Base-by-base conservation (phyloP, 2,797 vertebrate species). In the Thalassophryne amazonica region DNA sequence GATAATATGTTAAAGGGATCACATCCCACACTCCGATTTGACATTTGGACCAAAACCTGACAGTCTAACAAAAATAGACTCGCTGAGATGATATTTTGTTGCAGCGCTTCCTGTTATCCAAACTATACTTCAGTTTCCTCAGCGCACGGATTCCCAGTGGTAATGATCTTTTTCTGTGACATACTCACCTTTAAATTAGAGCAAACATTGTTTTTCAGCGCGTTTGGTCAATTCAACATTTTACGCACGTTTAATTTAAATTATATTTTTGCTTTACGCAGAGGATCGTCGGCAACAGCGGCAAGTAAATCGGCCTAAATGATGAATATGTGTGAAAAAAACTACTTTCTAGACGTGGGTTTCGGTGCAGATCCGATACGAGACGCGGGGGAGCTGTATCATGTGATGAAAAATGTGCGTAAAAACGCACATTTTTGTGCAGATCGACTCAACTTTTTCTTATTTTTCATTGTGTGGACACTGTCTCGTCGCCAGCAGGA, bases 101-200 rank as follows among this genome's bases (percentile, higher is more conserved):
- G 31, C 46, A 3, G 39, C 43, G 57, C 78, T 88, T 89, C 84
- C 85, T 86, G 85, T 83, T 84, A 68, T 77, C 75, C 78, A 70
- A 42, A 57, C 45, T 27, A 19, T 49, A 63, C 37, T 32, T 10
- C 46, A 57, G 41, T 34, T 53, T 38, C 61, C 38, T 33, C 34
- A 17, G 12, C 18, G 41, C 46, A 31, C 37, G 1, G 38, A 53
- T 49, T 68, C 56, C 60, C 65, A 15, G 31, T 15, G 22, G 28
- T 28, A 42, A 29, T 27, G 33, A 46, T 52, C 51, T 39, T 64
- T 36, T 50, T 72, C 8, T 60, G 41, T 20, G 37, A 20, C 39
- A 31, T 58, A 41, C 30, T 38, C 5, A 17, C n/a, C 9, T 9
- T n/a, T 4, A 24, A 41, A 18, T 17, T 6, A 18, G 10, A 6